Evolutionary conservation across 2,797 vertebrate genomes (phyloP), one percentile per base, ranked within the genome.

Genomic region (Clamator glandarius): DNA sequence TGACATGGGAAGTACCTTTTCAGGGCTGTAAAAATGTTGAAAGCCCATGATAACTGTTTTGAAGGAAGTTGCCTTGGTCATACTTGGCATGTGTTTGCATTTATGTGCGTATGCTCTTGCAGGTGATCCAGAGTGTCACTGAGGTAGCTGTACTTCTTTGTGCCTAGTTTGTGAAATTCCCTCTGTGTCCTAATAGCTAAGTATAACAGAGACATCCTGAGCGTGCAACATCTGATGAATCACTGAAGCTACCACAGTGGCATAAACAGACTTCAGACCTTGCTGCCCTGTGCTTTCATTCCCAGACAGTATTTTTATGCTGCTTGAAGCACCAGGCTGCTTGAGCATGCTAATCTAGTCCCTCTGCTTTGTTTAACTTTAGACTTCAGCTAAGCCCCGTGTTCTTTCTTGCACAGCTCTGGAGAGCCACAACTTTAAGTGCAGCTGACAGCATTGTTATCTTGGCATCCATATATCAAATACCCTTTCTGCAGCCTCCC

Each of bases 341-440:
- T n/a, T n/a, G n/a, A n/a, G n/a, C n/a, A n/a, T n/a, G n/a, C n/a
- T 95, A 96, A 96, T 95, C 85, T 83, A 74, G 6, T 33, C 44
- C 68, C 48, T 92, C 52, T 91, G 78, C 61, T 96, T 64, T 95
- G 95, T 95, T 95, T 93, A 89, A 83, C 5, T 86, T 93, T 42
- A 70, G 39, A 50, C 73, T 96, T 94, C 86, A 68, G 21, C 62
- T 74, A 81, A 95, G 62, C 48, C 11, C 28, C 2, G 0, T 87
- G 5, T 84, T 89, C 64, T 78, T 90, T 81, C 77, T 77, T 81
- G 21, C 24, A 17, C 21, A 19, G 82, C 57, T 96, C 89, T 96
- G 96, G 90, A 95, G 69, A 93, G 78, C 84, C 77, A 24, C 84
- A 95, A 15, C 69, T 95, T 75, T 79, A 95, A 95, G 62, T 5